Percentiles rank a stretch among this genome's conserved stretches.
Conservation (phyloP, 64 coral and sea anemone genomes). For the Orbicella faveolata region DNA sequence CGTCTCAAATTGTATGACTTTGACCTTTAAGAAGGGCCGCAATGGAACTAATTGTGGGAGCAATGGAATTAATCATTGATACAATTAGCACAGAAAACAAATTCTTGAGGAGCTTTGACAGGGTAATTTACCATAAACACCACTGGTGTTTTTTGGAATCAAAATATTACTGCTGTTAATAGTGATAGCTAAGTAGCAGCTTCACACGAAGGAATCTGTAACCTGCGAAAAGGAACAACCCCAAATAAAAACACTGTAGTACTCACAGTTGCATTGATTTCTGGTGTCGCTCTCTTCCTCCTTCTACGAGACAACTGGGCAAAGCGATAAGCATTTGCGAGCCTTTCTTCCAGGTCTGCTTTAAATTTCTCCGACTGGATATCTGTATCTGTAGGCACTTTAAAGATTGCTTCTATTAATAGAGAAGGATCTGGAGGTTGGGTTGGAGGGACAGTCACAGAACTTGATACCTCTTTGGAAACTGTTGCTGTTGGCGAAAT, state of each 20-base stretch:
- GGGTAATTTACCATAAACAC: too few species aligned
- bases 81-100: too few species aligned
- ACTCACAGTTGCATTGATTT: constrained; percentile 74
- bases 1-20: too few species aligned
- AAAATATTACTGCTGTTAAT: neutral
- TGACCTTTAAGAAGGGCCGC: too few species aligned
- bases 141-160: too few species aligned
- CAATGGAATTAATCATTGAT: too few species aligned
- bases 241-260: neutral
- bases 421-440: neutral
- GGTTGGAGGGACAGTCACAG: constrained; percentile 48
- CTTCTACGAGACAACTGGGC: constrained; percentile 14
- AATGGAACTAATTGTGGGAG: too few species aligned
- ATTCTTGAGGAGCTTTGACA: too few species aligned
- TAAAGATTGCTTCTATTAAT: constrained; percentile 8
- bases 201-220: neutral
- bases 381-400: constrained; percentile 24
- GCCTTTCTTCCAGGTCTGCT: constrained; percentile 21
- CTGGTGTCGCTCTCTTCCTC: constrained; percentile 36
- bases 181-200: too few species aligned
- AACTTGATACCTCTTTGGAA: constrained; percentile 8
- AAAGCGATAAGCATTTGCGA: constrained; percentile 37
- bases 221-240: too few species aligned
- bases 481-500: neutral
- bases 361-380: constrained; percentile 23